Base-by-base conservation (phyloP, 1,140 invertebrate species). In the Brachionus angularis region DNA sequence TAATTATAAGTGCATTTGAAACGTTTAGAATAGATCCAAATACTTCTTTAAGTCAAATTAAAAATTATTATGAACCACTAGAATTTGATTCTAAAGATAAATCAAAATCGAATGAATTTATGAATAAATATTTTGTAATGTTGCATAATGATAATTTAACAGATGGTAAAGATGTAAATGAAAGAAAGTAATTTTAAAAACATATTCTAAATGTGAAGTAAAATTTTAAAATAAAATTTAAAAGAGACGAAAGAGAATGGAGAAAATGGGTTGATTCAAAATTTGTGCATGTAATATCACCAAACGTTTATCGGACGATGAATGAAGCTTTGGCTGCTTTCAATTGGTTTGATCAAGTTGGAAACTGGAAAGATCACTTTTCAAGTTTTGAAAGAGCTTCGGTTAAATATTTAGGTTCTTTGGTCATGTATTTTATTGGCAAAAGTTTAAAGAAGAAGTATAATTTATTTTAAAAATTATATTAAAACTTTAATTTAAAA, bases 71-170 rank as follows among this genome's bases (percentile, higher is more conserved):
- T 47, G 62, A 67, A 14, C 62, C 55, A 25, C 47, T 71, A 1
- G 73, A 76, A 42, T 88, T 84, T 75, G 78, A 84, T 31, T 71
- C 79, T 8, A 86, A 91, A 36, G 80, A 86, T 36, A 87, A 87
- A 18, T 85, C 86, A 52, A 82, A 85, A 34, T 85, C 86, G 64
- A 84, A 83, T 49, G 58, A 74, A 62, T 89, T 93, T 73, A 85
- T 93, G 74, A 98, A 98, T 79, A 91, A 90, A 80, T 98, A 98
- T 81, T 96, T 91, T 77, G 78, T 98, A 0, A 98, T 98, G 93
- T 88, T 85, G 77, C 84, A 87, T 76, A 85, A 87, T 14, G 74
- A 77, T 52, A 67, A 72, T 12, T 42, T 73, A n/a, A 73, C 18
- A 14, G 70, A 76, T 25, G 21, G 55, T 5, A 70, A 76, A 34